Conservation (phyloP, 2,797 vertebrate species). For the Bradypus variegatus region DNA sequence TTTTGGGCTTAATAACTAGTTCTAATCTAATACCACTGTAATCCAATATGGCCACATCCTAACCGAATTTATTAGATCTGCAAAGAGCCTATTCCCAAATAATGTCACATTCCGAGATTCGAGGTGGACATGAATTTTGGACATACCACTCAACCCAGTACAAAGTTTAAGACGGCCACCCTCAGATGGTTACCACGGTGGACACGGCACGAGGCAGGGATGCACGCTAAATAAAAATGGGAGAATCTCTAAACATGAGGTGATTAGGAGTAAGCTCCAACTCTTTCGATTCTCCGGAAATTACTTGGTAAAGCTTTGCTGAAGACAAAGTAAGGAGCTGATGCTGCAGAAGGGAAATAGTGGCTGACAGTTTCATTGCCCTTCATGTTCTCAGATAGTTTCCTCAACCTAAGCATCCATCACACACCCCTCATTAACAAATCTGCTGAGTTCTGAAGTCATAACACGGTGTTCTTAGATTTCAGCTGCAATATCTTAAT, state of each 20-base stretch:
- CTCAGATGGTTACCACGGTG: accelerated
- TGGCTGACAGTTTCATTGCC: not conserved
- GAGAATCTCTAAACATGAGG: not conserved
- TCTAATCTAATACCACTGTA: no score
- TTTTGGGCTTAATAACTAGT: no score
- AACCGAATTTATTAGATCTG: no score
- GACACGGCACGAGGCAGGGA: not conserved
- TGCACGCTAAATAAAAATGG: not conserved
- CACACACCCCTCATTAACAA: not conserved
- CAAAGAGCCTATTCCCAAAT: no score
- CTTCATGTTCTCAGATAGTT: not conserved
- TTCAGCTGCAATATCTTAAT: not conserved
- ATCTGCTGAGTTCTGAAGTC: not conserved
- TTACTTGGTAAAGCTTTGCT: not conserved
- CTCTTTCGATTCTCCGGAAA: not conserved
- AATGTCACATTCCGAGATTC: no score
- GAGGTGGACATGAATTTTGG: no score
- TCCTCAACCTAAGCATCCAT: not conserved
- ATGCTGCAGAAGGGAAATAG: accelerated
- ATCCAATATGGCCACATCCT: no score
- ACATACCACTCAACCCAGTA: no score
- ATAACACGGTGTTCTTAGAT: not conserved
- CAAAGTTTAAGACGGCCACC: not conserved
- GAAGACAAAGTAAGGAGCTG: not conserved
- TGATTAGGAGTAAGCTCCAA: not conserved